Conservation (phyloP, 2,113 vertebrate genomes). For the Hypomesus transpacificus region DNA sequence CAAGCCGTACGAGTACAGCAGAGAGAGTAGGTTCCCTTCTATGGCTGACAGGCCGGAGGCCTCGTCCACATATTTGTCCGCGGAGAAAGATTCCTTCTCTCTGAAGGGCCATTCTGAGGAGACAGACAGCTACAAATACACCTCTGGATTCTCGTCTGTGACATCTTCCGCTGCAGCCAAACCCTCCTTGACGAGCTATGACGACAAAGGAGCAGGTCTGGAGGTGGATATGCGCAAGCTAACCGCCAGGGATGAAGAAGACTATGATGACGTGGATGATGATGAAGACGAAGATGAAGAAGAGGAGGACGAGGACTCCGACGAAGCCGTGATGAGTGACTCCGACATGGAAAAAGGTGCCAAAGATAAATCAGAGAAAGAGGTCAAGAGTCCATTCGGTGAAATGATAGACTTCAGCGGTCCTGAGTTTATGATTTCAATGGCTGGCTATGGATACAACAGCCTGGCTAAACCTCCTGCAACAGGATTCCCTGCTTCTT, state of each 20-base stretch:
- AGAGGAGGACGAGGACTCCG: conserved; percentile 66
- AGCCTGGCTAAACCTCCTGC: conserved; percentile 45
- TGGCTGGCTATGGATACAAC: conserved; percentile 58
- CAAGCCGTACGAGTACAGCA: conserved; percentile 18
- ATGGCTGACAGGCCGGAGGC: conserved; percentile 53
- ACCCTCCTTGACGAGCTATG: conserved; percentile 40
- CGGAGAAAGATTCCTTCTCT: conserved; percentile 41
- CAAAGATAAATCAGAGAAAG: conserved; percentile 85
- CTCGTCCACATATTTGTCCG: conserved; percentile 40
- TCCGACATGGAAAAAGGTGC: conserved; percentile 87
- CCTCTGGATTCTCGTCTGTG: conserved; percentile 2
- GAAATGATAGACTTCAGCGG: conserved; percentile 52
- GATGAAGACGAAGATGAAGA: conserved; percentile 62
- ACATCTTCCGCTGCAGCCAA: conserved; percentile 16
- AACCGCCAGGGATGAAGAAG: conserved; percentile 70
- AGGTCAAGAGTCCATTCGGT: conserved; percentile 52
- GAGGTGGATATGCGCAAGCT: conserved; percentile 68
- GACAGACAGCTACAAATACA: conserved; percentile 24
- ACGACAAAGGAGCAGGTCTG: conserved; percentile 60
- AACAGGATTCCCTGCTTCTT: conserved; percentile 26
- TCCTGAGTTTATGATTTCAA: conserved; percentile 64
- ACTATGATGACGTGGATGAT: conserved; percentile 69
- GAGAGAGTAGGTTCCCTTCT: conserved; percentile 36
- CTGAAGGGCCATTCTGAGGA: conserved; percentile 29
- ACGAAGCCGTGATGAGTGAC: conserved; percentile 71